Evolutionary conservation across 23 tunicate genomes (phyloP), one percentile per base, ranked within the genome.

Genomic region (Aplidium turbinatum): DNA sequence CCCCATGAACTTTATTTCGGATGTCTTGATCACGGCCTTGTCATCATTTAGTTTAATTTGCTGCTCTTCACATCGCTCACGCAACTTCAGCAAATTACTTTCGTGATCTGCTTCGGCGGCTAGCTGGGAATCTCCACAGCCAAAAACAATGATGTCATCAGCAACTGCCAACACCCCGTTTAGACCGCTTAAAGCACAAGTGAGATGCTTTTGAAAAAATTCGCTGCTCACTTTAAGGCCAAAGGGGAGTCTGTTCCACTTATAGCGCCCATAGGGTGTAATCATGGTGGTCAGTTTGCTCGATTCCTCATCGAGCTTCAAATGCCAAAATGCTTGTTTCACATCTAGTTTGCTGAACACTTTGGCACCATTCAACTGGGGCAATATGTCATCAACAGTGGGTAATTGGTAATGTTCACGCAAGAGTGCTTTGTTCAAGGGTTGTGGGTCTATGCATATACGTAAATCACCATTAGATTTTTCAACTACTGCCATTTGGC

Each of bases 331-430:
- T 6, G 42, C 70, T 7, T 23, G 54, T 38, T 68, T 68, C 3
- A 68, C 74, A 40, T 68, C 74, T 40, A 71, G 36, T 25, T 71
- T 71, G 62, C 62, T 71, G 35, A 71, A 71, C 18, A 71, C 24
- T 50, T 71, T 71, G 4, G 61, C 61, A 47, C 22, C 40, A 25
- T 71, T 71, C n/a, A 71, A 25, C 20, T 71, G 34, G 4, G 77
- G 77, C 38, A 71, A 71, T 6, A 50, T 31, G 13, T 71, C 62
- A 27, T 71, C 74, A 38, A 68, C 13, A 9, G 57, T 38, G 9
- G 74, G 74, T 38, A 68, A 23, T 28, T 68, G 19, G 27, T 36
- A 68, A 38, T 71, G 62, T 28, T 11, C 54, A 35, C 63, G 24
- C n/a, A 9, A 7, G 13, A 56, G n/a, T 7, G 63, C 63, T 9